Evolutionary conservation across 2,888 invertebrate genomes (phyloP), one percentile per base, ranked within the genome.

Genomic region (Parochlus steinenii): DNA sequence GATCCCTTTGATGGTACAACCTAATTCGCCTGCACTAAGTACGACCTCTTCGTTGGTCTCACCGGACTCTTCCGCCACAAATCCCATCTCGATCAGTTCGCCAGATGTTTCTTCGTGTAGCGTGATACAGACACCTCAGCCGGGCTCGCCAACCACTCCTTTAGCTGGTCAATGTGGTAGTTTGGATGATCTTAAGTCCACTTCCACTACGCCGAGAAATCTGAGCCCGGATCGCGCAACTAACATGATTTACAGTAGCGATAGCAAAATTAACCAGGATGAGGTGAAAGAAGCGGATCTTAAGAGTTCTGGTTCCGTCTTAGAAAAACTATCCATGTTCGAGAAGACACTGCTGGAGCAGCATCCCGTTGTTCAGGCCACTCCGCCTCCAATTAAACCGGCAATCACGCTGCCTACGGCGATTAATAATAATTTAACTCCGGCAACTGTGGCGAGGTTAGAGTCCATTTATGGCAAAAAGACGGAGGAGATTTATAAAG

Each of bases 251-350:
- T 7, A 29, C 16, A 29, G 18, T 17, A 16, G 11, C 25, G 5
- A 12, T 12, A 12, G 28, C 28, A n/a, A 17, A 28, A 3, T 28
- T 28, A 12, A 30, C 30, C 6, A 30, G 20, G 14, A 23, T 12
- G 36, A 29, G 6, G 29, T 30, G 14, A 44, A 56, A 8, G 33
- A 54, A 39, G 46, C 51, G 35, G 58, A 58, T 41, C 55, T 55
- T 30, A 52, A 54, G 33, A 54, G 56, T 4, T 50, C 54, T 15
- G 59, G 58, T 31, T 59, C 59, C 2, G 59, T 59, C 11, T 42
- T 59, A 31, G 59, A 59, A 39, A 59, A 59, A 46, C 55, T 55
- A 15, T 60, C 60, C 16, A 55, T 59, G 57, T 59, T 59, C 44
- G 59, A 59, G 44, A 43, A 40, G 30, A 39, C 41, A 24, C 44